Conservation (phyloP, 2,797 vertebrate genomes). For the Gambusia yucatana region DNA sequence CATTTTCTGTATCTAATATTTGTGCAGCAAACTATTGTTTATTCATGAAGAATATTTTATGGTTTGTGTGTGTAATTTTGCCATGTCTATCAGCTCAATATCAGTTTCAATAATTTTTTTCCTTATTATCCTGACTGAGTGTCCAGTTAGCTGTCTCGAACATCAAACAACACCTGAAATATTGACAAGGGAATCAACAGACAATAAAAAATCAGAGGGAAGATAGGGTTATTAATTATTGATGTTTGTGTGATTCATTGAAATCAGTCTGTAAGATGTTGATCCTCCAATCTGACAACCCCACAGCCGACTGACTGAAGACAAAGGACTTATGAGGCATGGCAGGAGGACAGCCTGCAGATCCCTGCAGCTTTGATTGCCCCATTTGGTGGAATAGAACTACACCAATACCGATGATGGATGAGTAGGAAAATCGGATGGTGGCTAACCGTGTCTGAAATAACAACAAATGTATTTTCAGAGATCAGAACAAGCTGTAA, state of each 20-base stretch:
- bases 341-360: constrained; percentile 34
- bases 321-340: constrained; percentile 7
- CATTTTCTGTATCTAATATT: constrained; percentile 12
- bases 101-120: not conserved
- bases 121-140: not conserved
- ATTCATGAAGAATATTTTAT: constrained; percentile 4
- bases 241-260: constrained; percentile 52
- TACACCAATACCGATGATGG: constrained; percentile 19
- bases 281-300: constrained; percentile 30
- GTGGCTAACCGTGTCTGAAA: constrained; percentile 11
- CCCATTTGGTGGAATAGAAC: constrained; percentile 26
- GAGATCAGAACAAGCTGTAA: not conserved
- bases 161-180: constrained; percentile 15
- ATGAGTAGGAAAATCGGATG: constrained; percentile 10
- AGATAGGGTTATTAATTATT: constrained; percentile 52
- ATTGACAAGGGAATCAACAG: constrained; percentile 30
- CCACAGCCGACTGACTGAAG: constrained; percentile 15
- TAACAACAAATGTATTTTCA: not conserved
- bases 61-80: not conserved
- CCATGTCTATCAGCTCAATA: not conserved
- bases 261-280: constrained; percentile 44
- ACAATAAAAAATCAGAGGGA: constrained; percentile 22
- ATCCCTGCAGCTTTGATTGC: constrained; percentile 38
- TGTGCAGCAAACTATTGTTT: not conserved
- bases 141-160: not conserved